Evolutionary conservation across 2,888 invertebrate genomes (phyloP), one percentile per base, ranked within the genome.

Genomic region (Dascillus cervinus): DNA sequence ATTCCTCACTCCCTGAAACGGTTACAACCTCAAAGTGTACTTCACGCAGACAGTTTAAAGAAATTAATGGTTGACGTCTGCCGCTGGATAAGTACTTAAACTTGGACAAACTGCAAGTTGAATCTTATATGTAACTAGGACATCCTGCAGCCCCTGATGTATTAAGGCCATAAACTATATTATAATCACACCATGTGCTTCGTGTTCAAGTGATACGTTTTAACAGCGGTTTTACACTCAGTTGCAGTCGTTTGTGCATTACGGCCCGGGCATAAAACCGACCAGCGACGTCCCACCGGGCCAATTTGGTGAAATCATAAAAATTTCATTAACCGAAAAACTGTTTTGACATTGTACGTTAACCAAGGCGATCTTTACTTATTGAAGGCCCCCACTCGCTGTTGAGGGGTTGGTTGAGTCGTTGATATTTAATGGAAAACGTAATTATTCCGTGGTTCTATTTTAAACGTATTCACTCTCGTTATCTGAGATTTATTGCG

Each of bases 401-500:
- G n/a, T n/a, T n/a, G n/a, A n/a, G n/a, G n/a, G n/a, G n/a, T n/a
- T n/a, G n/a, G n/a, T n/a, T n/a, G n/a, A n/a, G n/a, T n/a, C n/a
- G n/a, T n/a, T n/a, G n/a, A n/a, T n/a, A n/a, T n/a, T n/a, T n/a
- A n/a, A n/a, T n/a, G n/a, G n/a, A n/a, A n/a, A n/a, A n/a, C n/a
- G n/a, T n/a, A n/a, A n/a, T n/a, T n/a, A n/a, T n/a, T n/a, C n/a
- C n/a, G n/a, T n/a, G n/a, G n/a, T n/a, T n/a, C n/a, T n/a, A n/a
- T n/a, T n/a, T n/a, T n/a, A n/a, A n/a, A n/a, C n/a, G n/a, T n/a
- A n/a, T n/a, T 17, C 28, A 34, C 32, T 32, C 34, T 29, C 25
- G 30, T 30, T 27, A 22, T 15, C 15, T 24, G 23, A 39, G 34
- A 39, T 39, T 39, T 39, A 39, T 39, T 39, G 29, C 12, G 17